Conservation (phyloP, 2,797 vertebrate species). For the Furcifer pardalis region DNA sequence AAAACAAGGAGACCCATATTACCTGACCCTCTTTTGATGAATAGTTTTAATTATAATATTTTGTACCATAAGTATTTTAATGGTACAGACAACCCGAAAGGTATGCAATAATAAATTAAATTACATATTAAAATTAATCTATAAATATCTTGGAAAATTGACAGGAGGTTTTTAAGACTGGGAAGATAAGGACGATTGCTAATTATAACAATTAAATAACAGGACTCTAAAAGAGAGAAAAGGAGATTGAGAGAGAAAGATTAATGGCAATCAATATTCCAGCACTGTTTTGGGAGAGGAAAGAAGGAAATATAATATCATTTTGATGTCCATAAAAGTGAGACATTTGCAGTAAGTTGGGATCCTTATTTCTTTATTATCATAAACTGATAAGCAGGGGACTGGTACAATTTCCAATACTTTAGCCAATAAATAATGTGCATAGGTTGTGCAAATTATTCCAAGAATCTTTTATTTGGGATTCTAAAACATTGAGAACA, state of each 20-base stretch:
- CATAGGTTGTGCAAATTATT: conserved; percentile 55
- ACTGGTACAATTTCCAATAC: conserved; percentile 58
- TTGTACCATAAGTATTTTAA: conserved; percentile 86
- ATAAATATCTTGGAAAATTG: conserved; percentile 82
- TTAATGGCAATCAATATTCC: conserved; percentile 81
- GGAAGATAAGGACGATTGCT: conserved; percentile 73
- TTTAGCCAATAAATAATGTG: conserved; percentile 53
- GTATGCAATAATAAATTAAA: conserved; percentile 83
- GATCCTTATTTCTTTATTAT: conserved; percentile 63
- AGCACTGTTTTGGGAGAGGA: conserved; percentile 70
- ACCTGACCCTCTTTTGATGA: conserved; percentile 84
- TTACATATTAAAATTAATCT: conserved; percentile 83
- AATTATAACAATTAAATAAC: conserved; percentile 83
- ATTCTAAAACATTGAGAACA: conserved; percentile 55
- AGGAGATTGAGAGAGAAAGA: conserved; percentile 58
- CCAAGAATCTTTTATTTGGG: conserved; percentile 59
- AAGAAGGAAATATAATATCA: conserved; percentile 70
- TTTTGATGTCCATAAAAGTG: conserved; percentile 70
- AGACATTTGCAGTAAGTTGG: conserved; percentile 64
- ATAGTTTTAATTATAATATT: conserved; percentile 89
- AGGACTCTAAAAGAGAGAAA: conserved; percentile 11
- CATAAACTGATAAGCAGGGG: conserved; percentile 56
- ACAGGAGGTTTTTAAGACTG: conserved; percentile 78
- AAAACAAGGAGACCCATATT: conserved; percentile 79
- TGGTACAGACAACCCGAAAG: conserved; percentile 81